These are phyloP conservation scores for Cataglyphis altisquamis DNA, from an alignment of 2,888 invertebrate genomes.

Conservation along the genomic window DNA sequence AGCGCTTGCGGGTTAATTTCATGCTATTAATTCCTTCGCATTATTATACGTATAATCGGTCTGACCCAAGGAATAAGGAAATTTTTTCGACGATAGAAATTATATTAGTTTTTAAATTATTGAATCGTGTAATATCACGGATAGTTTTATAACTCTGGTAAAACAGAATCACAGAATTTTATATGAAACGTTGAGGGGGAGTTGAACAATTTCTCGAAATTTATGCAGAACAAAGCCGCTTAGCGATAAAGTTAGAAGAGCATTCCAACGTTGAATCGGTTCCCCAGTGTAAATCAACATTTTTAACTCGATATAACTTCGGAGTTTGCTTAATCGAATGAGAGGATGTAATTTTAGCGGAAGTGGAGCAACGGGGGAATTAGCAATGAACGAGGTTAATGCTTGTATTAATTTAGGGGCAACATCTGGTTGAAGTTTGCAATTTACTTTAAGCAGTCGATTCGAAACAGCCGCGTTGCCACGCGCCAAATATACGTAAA, in stretches of 20 bases:
- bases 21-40: not conserved
- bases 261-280: constrained; percentile 45
- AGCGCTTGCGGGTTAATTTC: constrained; percentile 11
- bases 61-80: not conserved
- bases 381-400: constrained; percentile 54
- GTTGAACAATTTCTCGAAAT: constrained; percentile 37
- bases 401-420: constrained; percentile 53
- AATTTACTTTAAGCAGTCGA: constrained; percentile 42
- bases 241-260: constrained; percentile 41
- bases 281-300: constrained; percentile 55
- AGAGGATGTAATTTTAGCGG: constrained; percentile 52
- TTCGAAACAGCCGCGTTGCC: constrained; percentile 14
- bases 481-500: not conserved
- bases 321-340: constrained; percentile 56
- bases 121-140: not conserved
- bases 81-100: not conserved
- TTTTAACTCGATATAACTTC: constrained; percentile 55
- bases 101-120: not conserved
- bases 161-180: constrained; percentile 22
- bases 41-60: not conserved
- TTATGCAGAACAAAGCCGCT: constrained; percentile 52
- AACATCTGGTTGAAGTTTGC: constrained; percentile 43
- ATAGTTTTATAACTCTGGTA: not conserved
- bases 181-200: not conserved
- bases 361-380: constrained; percentile 40